Percentiles rank a stretch among this genome's conserved stretches.
These are phyloP conservation scores for Zootermopsis nevadensis DNA, from an alignment of 2,888 invertebrate species.

Conservation along the genomic window DNA sequence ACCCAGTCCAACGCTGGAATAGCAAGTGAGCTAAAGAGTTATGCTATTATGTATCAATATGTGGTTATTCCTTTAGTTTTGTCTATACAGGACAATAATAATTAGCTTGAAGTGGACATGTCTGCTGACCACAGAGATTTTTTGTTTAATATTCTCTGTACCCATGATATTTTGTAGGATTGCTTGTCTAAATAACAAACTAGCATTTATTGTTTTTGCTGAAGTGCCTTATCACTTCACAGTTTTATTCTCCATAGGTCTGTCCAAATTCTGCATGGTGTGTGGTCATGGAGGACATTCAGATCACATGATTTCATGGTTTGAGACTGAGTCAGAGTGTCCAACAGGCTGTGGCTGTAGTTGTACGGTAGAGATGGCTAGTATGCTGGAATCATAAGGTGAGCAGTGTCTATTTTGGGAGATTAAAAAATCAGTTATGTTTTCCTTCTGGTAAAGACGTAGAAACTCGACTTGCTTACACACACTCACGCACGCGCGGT, in stretches of 20 bases:
- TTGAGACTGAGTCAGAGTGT: slow-evolving; percentile 79
- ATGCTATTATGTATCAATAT: too few species aligned
- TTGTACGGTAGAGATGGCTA: slow-evolving; percentile 79
- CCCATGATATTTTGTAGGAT: background rate
- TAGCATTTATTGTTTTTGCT: background rate
- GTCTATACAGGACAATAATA: too few species aligned
- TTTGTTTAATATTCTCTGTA: background rate
- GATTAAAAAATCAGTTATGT: background rate
- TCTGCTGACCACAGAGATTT: too few species aligned
- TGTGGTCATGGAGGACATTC: slow-evolving; percentile 97
- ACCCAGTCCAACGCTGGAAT: too few species aligned
- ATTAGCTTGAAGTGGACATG: too few species aligned
- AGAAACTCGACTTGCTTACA: too few species aligned
- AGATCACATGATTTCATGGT: slow-evolving; percentile 86
- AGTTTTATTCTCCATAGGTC: slow-evolving; percentile 57
- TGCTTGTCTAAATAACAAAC: background rate
- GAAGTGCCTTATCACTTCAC: background rate
- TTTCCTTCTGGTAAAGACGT: too few species aligned
- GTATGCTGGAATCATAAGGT: slow-evolving; percentile 63
- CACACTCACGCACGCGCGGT: too few species aligned
- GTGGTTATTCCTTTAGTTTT: too few species aligned
- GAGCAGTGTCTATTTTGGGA: background rate
- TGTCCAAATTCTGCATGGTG: slow-evolving; percentile 84
- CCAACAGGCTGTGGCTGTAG: slow-evolving; percentile 94
- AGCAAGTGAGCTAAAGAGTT: too few species aligned